Conservation (phyloP, 2,113 vertebrate species). For the Nibea coibor region DNA sequence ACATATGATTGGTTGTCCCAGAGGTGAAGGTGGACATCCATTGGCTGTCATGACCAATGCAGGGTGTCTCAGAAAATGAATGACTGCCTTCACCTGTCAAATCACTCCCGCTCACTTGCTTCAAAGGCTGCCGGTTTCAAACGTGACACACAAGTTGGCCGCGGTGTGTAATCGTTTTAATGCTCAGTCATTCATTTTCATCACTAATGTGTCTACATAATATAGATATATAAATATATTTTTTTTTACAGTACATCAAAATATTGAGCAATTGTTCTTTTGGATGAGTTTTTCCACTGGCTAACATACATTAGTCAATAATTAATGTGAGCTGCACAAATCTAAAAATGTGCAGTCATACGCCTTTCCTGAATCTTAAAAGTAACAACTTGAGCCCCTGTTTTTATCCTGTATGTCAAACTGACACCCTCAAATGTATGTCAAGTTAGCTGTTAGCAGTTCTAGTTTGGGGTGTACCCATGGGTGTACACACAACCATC, state of each 20-base stretch:
- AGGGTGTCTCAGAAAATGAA: conserved; percentile 43
- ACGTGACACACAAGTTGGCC: background rate
- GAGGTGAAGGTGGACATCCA: conserved; percentile 65
- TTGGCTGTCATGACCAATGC: conserved; percentile 59
- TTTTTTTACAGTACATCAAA: background rate
- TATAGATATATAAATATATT: too few relatives aligned
- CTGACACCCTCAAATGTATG: too few relatives aligned
- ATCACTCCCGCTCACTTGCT: conserved; percentile 24
- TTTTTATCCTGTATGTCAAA: too few relatives aligned
- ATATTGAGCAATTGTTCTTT: background rate
- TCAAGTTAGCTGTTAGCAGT: too few relatives aligned
- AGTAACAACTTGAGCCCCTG: background rate
- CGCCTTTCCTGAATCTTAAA: background rate
- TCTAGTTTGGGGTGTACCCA: too few relatives aligned
- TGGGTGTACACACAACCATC: background rate
- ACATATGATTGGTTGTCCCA: conserved; percentile 66
- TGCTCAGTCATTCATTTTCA: background rate
- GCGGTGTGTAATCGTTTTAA: background rate
- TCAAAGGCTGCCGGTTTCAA: background rate
- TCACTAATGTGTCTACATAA: background rate
- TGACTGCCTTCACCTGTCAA: conserved; percentile 38
- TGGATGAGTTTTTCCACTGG: background rate
- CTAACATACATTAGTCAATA: background rate
- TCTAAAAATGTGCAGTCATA: background rate
- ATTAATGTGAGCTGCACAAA: background rate